These are phyloP conservation scores for Adelphocoris suturalis DNA, from an alignment of 2,888 invertebrate species.

Conservation along the genomic window DNA sequence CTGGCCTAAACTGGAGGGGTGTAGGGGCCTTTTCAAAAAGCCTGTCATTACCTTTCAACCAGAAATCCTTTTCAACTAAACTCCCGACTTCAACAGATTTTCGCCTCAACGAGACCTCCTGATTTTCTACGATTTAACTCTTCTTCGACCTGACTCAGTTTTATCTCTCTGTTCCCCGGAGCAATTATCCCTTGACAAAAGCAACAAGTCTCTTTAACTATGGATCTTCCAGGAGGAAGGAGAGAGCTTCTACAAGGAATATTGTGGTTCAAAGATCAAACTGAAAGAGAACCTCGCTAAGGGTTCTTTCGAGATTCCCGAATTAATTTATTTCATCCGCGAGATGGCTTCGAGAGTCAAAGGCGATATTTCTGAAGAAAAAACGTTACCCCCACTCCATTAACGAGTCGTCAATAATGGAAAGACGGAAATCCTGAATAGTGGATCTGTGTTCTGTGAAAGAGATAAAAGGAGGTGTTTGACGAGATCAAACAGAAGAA, in stretches of 20 bases:
- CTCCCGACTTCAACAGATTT: neutral
- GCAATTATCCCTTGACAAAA: conserved; percentile 64
- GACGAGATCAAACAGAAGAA: neutral
- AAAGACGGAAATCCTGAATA: conserved; percentile 16
- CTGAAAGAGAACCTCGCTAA: neutral
- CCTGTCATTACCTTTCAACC: conserved; percentile 61
- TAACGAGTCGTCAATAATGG: conserved; percentile 12
- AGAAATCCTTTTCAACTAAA: conserved; percentile 34
- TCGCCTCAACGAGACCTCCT: neutral
- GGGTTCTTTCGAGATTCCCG: neutral
- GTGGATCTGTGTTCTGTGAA: neutral
- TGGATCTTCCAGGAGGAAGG: neutral
- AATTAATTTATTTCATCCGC: conserved; percentile 26
- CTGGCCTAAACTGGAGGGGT: neutral
- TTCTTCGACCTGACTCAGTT: neutral
- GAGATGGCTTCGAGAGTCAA: conserved; percentile 10
- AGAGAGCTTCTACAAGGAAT: conserved; percentile 21
- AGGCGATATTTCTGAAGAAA: neutral
- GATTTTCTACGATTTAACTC: conserved; percentile 33
- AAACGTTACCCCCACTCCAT: neutral
- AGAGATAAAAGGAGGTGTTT: conserved; percentile 17
- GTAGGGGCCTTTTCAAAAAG: neutral
- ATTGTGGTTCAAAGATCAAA: conserved; percentile 58
- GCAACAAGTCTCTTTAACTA: conserved; percentile 54
- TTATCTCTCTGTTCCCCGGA: neutral